phyloP scores from a whole-genome alignment of 2,113 vertebrate species.

The Gorsachius goisagi region DNA sequence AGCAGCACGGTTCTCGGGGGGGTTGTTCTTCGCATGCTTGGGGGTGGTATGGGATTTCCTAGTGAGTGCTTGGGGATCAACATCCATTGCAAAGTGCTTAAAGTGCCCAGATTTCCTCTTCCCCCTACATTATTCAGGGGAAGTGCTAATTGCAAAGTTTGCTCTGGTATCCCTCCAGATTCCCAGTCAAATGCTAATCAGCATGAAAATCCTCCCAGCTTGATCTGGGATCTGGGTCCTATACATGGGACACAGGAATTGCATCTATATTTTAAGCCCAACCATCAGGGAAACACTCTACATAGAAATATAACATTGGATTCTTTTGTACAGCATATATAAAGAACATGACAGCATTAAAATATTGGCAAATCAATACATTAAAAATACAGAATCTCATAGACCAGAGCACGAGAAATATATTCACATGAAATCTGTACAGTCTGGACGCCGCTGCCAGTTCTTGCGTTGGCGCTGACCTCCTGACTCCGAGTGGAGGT shows the following conservation, averaged over 20 bases:
- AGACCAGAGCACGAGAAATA: conserved; percentile 23
- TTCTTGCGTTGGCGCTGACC: background rate
- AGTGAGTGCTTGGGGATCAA: background rate
- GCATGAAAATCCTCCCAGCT: background rate
- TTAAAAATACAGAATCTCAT: conserved; percentile 43
- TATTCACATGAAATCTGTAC: conserved; percentile 37
- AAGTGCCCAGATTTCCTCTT: conserved; percentile 14
- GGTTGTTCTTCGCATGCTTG: background rate
- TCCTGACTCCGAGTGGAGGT: background rate
- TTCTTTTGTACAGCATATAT: conserved; percentile 24
- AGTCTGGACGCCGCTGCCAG: accelerated
- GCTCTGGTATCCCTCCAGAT: background rate
- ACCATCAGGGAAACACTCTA: background rate
- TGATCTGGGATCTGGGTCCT: background rate
- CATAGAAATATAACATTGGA: conserved; percentile 30
- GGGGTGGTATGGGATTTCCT: background rate
- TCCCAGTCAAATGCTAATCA: background rate
- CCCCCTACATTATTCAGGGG: background rate
- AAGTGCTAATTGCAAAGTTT: background rate
- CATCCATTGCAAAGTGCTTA: conserved; percentile 26
- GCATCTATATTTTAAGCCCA: background rate
- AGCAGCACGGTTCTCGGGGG: background rate
- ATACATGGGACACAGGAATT: background rate
- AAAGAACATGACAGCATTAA: conserved; percentile 25
- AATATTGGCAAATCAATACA: conserved; percentile 14